Evolutionary conservation across 2,888 invertebrate species (phyloP).

Genomic region (Epiblema foenella): DNA sequence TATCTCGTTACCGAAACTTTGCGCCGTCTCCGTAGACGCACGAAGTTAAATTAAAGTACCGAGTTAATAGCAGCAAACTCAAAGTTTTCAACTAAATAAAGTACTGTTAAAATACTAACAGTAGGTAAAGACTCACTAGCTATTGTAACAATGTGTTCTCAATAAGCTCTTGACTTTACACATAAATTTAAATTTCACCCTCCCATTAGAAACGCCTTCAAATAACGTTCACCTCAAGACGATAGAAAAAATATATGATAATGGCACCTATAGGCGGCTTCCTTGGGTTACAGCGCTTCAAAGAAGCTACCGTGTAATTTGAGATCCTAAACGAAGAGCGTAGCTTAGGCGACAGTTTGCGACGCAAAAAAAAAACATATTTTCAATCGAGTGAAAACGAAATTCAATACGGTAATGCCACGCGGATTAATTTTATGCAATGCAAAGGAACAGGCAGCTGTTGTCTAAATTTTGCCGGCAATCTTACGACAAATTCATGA

Average conservation of each 20-base stretch:
- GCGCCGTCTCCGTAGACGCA: constrained; percentile 21
- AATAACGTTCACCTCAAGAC: constrained; percentile 60
- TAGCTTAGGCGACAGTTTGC: constrained; percentile 77
- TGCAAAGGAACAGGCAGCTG: constrained; percentile 79
- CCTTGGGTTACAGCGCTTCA: constrained; percentile 71
- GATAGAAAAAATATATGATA: constrained; percentile 46
- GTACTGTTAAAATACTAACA: not conserved
- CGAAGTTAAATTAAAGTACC: constrained; percentile 31
- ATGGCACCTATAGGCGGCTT: constrained; percentile 63
- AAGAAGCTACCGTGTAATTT: constrained; percentile 81
- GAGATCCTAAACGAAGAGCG: constrained; percentile 72
- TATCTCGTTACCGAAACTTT: constrained; percentile 30
- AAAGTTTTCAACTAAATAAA: constrained; percentile 33
- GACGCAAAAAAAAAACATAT: constrained; percentile 70
- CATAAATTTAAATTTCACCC: constrained; percentile 67
- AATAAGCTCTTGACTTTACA: constrained; percentile 52
- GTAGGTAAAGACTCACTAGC: not conserved
- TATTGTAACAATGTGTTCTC: constrained; percentile 2
- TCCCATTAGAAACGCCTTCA: constrained; percentile 69
- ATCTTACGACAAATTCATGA: constrained; percentile 55
- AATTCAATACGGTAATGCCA: constrained; percentile 79
- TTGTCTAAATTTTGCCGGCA: constrained; percentile 71
- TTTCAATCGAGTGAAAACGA: constrained; percentile 78
- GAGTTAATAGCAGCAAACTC: constrained; percentile 26
- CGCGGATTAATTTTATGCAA: constrained; percentile 82